phyloP scores from a whole-genome alignment of 2,888 invertebrate species.

The Biston betularia region DNA sequence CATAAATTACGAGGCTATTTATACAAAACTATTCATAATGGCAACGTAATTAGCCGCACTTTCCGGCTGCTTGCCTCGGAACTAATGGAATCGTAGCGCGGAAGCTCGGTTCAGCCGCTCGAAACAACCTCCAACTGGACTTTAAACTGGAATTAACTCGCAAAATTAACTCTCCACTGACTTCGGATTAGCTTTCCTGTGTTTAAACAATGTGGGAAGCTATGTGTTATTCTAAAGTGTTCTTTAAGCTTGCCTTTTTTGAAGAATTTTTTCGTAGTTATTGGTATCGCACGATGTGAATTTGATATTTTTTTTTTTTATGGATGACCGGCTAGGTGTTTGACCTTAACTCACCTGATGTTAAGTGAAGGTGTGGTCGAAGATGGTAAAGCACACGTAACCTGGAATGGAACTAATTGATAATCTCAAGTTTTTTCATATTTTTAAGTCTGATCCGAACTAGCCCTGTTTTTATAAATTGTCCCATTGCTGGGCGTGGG shows the following conservation, averaged over 20 bases:
- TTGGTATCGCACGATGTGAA: too few relatives aligned
- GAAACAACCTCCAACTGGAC: constrained; percentile 26
- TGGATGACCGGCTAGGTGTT: too few relatives aligned
- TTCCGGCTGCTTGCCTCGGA: constrained; percentile 22
- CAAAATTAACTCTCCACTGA: constrained; percentile 14
- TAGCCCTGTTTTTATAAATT: too few relatives aligned
- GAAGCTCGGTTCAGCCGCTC: constrained; percentile 23
- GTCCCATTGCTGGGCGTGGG: too few relatives aligned
- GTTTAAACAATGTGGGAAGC: not conserved
- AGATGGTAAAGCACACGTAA: too few relatives aligned
- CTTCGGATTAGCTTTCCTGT: constrained; percentile 9
- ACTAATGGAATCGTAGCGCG: constrained; percentile 18
- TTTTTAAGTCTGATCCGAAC: too few relatives aligned
- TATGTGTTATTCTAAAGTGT: not conserved
- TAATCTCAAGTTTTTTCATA: too few relatives aligned
- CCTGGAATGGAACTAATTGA: too few relatives aligned
- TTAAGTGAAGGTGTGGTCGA: too few relatives aligned
- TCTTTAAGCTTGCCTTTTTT: not conserved
- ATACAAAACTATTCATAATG: constrained; percentile 30
- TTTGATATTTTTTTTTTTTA: too few relatives aligned
- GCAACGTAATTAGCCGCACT: constrained; percentile 24
- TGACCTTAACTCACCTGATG: too few relatives aligned
- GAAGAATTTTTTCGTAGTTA: not conserved
- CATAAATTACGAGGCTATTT: constrained; percentile 7
- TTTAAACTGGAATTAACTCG: constrained; percentile 23